These are phyloP conservation scores for Patella pellucida DNA, from an alignment of 2,888 invertebrate species.

Conservation along the genomic window DNA sequence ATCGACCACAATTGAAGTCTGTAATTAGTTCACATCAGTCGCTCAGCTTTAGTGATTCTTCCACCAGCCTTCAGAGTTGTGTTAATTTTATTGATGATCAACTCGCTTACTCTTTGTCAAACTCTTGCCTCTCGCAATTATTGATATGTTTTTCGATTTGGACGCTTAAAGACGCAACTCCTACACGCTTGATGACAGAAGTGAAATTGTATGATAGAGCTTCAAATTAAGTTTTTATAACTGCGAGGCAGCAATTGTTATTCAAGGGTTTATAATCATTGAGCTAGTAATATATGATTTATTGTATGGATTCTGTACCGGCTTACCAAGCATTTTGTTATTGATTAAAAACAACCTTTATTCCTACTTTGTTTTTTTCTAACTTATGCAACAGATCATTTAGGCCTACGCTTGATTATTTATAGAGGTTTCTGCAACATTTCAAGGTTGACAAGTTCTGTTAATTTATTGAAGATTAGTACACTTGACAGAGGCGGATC, in stretches of 20 bases:
- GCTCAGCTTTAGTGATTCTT: constrained; percentile 10
- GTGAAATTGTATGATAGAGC: background rate
- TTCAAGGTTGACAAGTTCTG: too few species aligned
- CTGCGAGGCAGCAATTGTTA: background rate
- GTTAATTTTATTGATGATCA: constrained; percentile 22
- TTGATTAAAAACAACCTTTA: background rate
- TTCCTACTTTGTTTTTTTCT: too few species aligned
- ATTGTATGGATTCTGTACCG: background rate
- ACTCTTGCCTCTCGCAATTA: constrained; percentile 13
- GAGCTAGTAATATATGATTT: background rate
- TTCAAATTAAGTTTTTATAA: constrained; percentile 4
- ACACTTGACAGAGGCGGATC: too few species aligned
- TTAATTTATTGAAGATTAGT: too few species aligned
- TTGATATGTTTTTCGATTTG: constrained; percentile 16
- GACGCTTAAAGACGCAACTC: constrained; percentile 12
- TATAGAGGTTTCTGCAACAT: too few species aligned
- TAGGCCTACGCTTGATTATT: too few species aligned
- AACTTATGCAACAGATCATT: too few species aligned
- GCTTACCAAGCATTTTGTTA: constrained; percentile 3
- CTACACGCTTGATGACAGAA: constrained; percentile 17
- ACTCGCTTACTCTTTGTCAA: constrained; percentile 15
- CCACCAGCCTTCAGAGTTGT: constrained; percentile 1
- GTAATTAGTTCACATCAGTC: constrained; percentile 21
- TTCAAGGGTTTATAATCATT: background rate
- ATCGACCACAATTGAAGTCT: constrained; percentile 19